These are phyloP conservation scores for Ophonus ardosiacus DNA, from an alignment of 2,888 invertebrate genomes.

Conservation along the genomic window DNA sequence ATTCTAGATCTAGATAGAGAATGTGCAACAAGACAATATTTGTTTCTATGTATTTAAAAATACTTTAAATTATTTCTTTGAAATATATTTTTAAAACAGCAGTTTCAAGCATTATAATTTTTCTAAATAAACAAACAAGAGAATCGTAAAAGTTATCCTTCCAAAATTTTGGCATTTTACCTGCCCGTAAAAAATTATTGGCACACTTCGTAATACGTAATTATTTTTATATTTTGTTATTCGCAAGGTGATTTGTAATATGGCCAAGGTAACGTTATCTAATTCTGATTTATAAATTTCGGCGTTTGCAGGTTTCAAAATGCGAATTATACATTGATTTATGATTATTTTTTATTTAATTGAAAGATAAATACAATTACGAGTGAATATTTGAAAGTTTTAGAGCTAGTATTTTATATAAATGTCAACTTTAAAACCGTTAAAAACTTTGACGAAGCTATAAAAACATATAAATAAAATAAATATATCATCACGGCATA, in stretches of 20 bases:
- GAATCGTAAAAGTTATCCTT: neutral
- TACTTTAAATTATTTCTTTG: neutral
- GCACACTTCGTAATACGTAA: neutral
- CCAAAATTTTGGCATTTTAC: neutral
- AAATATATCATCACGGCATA: too few species aligned
- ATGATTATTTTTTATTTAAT: neutral
- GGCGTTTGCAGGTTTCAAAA: neutral
- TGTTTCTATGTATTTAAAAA: too few species aligned
- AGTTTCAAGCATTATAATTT: neutral
- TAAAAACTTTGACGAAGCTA: neutral
- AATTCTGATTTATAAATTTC: neutral
- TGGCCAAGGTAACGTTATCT: neutral
- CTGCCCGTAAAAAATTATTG: neutral
- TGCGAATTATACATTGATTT: neutral
- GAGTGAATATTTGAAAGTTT: neutral
- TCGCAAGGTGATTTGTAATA: neutral
- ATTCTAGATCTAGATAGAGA: too few species aligned
- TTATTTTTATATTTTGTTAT: neutral
- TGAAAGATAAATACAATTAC: neutral
- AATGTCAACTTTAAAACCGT: neutral
- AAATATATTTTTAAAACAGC: neutral
- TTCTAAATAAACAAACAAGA: neutral
- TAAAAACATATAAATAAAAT: neutral
- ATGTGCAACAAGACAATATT: too few species aligned
- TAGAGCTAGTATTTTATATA: neutral